These are phyloP conservation scores for Okamejei kenojei DNA, from an alignment of 2,797 vertebrate species.

Conservation along the genomic window DNA sequence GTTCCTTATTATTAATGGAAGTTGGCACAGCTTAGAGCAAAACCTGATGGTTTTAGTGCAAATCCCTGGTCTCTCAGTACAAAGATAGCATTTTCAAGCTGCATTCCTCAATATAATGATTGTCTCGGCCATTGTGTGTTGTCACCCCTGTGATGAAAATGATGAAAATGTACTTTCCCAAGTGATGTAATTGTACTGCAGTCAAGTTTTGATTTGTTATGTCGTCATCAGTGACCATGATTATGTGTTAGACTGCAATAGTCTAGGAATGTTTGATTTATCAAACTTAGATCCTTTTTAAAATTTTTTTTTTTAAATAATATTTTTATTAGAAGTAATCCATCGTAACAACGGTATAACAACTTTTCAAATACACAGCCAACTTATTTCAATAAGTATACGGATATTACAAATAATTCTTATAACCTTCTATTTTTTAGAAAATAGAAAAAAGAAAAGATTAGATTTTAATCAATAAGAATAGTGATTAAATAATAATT, in stretches of 20 bases:
- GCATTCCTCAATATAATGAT: background rate
- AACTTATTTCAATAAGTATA: too few relatives aligned
- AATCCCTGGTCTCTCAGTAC: background rate
- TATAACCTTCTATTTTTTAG: too few relatives aligned
- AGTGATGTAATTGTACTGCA: background rate
- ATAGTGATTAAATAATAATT: too few relatives aligned
- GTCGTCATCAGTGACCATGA: background rate
- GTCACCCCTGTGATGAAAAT: background rate
- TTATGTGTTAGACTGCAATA: background rate
- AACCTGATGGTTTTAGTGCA: background rate
- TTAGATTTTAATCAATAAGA: too few relatives aligned
- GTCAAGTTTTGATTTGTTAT: background rate
- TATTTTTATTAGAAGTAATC: too few relatives aligned
- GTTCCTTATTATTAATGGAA: background rate
- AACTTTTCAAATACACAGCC: too few relatives aligned
- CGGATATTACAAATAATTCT: too few relatives aligned
- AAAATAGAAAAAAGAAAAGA: too few relatives aligned
- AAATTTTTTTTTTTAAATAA: too few relatives aligned
- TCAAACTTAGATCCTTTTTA: background rate
- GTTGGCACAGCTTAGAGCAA: background rate
- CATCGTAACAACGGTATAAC: too few relatives aligned
- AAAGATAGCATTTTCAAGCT: background rate
- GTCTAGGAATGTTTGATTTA: too few relatives aligned
- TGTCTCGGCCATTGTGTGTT: background rate
- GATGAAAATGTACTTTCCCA: too few relatives aligned